Evolutionary conservation across 2,113 vertebrate species (phyloP).

Genomic region (Labeo catla): DNA sequence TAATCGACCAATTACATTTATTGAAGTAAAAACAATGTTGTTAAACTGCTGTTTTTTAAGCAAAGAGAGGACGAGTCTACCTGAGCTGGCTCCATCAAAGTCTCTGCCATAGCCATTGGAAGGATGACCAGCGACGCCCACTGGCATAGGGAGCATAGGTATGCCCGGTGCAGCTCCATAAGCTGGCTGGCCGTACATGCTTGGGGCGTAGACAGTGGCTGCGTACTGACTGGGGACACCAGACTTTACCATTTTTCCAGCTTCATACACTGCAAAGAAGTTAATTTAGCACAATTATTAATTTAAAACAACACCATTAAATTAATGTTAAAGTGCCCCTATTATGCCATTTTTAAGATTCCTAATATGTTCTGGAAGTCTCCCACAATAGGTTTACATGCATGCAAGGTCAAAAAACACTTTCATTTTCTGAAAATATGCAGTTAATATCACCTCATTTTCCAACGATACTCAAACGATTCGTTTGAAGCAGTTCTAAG

Average conservation of each 20-base stretch:
- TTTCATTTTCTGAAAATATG: no score
- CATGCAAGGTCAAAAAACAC: no score
- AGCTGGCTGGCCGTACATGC: slow-evolving; percentile 78
- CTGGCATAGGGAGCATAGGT: slow-evolving; percentile 77
- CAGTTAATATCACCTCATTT: no score
- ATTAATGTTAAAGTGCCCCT: background rate
- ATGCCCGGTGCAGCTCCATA: slow-evolving; percentile 66
- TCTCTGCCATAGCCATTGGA: slow-evolving; percentile 78
- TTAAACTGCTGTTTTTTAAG: background rate
- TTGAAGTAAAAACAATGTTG: background rate
- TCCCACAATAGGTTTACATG: no score
- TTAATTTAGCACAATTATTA: background rate
- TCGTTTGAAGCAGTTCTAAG: no score
- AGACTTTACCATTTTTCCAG: slow-evolving; percentile 88
- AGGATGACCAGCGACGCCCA: slow-evolving; percentile 44
- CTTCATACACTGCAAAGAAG: slow-evolving; percentile 81
- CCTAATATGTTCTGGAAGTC: no score
- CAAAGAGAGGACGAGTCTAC: slow-evolving; percentile 60
- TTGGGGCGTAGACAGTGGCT: slow-evolving; percentile 76
- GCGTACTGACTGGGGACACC: slow-evolving; percentile 79
- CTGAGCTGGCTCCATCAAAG: slow-evolving; percentile 83
- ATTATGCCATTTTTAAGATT: no score
- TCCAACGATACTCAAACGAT: no score
- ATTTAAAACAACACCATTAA: background rate
- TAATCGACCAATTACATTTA: background rate